phyloP scores from a whole-genome alignment of 2,888 invertebrate species.

The Pristionchus japonicus region DNA sequence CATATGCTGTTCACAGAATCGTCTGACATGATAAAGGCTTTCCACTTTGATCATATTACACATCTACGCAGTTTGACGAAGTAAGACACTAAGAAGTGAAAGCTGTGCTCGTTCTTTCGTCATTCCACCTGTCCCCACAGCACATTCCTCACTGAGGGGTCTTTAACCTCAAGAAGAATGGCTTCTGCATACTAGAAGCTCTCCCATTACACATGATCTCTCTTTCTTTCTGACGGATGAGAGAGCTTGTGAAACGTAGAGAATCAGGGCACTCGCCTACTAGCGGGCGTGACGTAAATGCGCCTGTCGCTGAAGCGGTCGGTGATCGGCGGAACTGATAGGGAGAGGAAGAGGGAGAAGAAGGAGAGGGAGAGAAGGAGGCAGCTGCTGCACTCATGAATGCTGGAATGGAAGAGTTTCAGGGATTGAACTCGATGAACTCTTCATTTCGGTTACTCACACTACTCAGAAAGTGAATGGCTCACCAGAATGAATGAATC shows the following conservation, averaged over 20 bases:
- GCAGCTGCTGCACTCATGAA: background rate
- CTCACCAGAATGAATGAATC: background rate
- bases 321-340: slow-evolving; percentile 31
- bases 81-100: no score
- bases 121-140: no score
- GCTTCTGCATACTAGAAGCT: no score
- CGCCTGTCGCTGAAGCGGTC: background rate
- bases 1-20: no score
- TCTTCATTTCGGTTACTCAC: background rate
- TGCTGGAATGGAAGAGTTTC: background rate
- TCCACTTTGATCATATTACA: no score
- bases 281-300: slow-evolving; percentile 17
- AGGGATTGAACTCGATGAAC: background rate
- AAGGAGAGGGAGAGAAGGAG: background rate
- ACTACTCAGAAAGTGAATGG: background rate
- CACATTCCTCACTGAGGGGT: no score
- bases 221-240: background rate
- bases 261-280: background rate
- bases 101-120: no score
- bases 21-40: no score
- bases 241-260: background rate
- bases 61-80: no score
- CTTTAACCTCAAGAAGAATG: no score
- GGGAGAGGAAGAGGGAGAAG: slow-evolving; percentile 19
- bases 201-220: background rate